Evolutionary conservation across 2,113 vertebrate genomes (phyloP).

Genomic region (Pavo muticus): DNA sequence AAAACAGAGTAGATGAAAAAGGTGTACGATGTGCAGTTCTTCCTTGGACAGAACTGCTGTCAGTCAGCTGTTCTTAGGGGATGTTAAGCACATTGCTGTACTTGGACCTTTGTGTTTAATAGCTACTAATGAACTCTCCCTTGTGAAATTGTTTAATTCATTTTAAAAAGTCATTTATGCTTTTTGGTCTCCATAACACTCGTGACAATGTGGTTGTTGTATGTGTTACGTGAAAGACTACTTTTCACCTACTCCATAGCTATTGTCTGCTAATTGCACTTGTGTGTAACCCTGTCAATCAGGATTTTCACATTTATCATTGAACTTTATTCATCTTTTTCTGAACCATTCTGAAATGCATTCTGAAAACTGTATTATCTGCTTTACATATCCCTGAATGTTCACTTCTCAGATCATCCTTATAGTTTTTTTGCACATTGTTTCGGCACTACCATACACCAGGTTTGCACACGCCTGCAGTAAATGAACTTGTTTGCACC

Average conservation of each 20-base stretch:
- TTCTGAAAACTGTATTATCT: background rate
- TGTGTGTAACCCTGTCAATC: background rate
- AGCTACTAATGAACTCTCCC: background rate
- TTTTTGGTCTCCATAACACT: background rate
- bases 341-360: background rate
- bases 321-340: background rate
- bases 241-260: background rate
- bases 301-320: background rate
- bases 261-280: background rate
- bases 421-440: background rate
- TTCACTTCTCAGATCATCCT: background rate
- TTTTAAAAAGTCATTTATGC: background rate
- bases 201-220: background rate
- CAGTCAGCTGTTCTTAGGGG: background rate
- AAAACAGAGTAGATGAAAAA: background rate
- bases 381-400: background rate
- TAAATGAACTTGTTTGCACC: slow-evolving; percentile 73
- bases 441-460: background rate
- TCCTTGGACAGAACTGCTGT: background rate
- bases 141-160: background rate
- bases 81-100: background rate
- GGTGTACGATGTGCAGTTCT: fast-evolving
- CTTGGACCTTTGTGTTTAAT: background rate
- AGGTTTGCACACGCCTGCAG: too few relatives aligned
- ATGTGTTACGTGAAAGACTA: background rate